Conservation (phyloP, 1,140 invertebrate species). For the Drosophila willistoni region DNA sequence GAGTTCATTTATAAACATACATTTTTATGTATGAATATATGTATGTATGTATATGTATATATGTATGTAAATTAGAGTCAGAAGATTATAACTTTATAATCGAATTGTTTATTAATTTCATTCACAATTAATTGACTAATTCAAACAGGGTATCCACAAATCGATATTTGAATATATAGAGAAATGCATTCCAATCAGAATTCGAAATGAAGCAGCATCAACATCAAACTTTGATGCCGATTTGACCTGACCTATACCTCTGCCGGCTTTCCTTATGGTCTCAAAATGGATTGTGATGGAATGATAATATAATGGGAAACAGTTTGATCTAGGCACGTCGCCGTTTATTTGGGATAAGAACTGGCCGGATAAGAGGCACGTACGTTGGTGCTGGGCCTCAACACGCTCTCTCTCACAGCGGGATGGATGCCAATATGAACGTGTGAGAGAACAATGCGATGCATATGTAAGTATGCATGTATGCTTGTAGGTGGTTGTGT, state of each 20-base stretch:
- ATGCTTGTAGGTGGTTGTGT: background rate
- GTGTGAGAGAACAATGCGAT: conserved; percentile 18
- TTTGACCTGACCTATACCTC: background rate
- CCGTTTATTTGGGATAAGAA: background rate
- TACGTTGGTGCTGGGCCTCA: background rate
- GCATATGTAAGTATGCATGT: background rate
- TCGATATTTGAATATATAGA: background rate
- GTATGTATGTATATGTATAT: no score
- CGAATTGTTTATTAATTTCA: no score
- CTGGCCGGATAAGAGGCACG: conserved; percentile 19
- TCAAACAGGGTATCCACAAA: no score
- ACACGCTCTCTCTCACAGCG: conserved; percentile 6
- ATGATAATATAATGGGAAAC: conserved; percentile 11
- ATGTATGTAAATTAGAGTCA: no score
- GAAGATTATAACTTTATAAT: no score
- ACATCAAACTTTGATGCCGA: background rate
- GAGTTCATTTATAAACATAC: no score
- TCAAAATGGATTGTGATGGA: background rate
- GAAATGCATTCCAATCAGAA: background rate
- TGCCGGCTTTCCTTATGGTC: background rate
- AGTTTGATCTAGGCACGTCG: conserved; percentile 11
- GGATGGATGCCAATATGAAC: background rate
- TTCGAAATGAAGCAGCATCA: background rate
- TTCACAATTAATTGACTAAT: no score
- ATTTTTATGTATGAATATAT: no score